These are phyloP conservation scores for Ethmia dodecea DNA, from an alignment of 2,888 invertebrate species.

Conservation along the genomic window DNA sequence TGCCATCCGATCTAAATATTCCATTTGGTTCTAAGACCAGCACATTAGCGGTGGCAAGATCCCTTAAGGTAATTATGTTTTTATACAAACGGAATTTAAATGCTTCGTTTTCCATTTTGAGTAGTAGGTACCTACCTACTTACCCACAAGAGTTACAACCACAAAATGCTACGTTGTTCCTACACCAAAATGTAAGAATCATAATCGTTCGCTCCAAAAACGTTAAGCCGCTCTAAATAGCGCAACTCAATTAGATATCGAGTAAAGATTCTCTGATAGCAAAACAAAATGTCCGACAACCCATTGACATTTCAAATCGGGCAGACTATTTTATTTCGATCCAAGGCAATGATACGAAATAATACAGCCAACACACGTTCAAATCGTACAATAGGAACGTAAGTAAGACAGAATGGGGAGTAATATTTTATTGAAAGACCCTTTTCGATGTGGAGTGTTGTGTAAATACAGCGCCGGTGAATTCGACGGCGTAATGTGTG, in stretches of 20 bases:
- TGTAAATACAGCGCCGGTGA: constrained; percentile 66
- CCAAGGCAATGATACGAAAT: constrained; percentile 41
- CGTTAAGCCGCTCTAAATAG: constrained; percentile 28
- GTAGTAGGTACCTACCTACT: too few species aligned
- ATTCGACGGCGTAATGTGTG: constrained; percentile 59
- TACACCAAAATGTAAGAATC: too few species aligned
- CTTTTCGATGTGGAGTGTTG: constrained; percentile 71
- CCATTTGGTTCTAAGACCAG: too few species aligned
- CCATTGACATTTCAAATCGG: constrained; percentile 46
- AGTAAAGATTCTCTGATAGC: constrained; percentile 32
- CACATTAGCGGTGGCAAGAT: too few species aligned
- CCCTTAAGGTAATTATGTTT: too few species aligned
- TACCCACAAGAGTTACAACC: too few species aligned
- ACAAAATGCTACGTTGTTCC: too few species aligned
- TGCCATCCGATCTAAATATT: too few species aligned
- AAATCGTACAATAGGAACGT: constrained; percentile 46
- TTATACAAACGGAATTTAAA: too few species aligned
- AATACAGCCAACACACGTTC: constrained; percentile 44
- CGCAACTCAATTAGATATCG: constrained; percentile 45
- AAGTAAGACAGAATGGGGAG: constrained; percentile 68
- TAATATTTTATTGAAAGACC: constrained; percentile 75
- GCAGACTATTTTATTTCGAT: constrained; percentile 31
- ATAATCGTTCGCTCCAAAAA: constrained; percentile 27
- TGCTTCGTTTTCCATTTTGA: too few species aligned
- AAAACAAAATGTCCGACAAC: constrained; percentile 61